These are phyloP conservation scores for Spea hammondii DNA, from an alignment of 2,797 vertebrate genomes.

Conservation along the genomic window DNA sequence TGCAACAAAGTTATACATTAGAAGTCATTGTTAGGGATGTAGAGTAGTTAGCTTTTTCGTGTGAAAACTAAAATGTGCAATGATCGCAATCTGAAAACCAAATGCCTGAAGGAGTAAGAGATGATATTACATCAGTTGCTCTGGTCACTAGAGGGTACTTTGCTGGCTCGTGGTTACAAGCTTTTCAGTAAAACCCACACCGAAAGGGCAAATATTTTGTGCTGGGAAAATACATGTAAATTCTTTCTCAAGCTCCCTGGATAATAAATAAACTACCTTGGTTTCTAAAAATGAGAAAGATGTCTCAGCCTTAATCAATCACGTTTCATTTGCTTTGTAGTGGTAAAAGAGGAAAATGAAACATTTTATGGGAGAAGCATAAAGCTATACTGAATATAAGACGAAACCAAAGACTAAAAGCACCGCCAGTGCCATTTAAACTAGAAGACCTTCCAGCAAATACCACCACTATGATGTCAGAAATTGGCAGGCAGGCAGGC, in stretches of 20 bases:
- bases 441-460: no score
- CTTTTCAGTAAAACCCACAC: constrained; percentile 14
- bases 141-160: constrained; percentile 32
- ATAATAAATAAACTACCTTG: constrained; percentile 17
- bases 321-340: background rate
- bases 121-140: constrained; percentile 42
- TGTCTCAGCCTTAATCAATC: constrained; percentile 7
- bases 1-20: no score
- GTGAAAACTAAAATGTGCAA: background rate
- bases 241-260: constrained; percentile 36
- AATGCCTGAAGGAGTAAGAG: constrained; percentile 31
- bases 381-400: no score
- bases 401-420: no score
- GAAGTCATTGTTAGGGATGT: no score
- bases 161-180: constrained; percentile 37
- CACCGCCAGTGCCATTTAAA: no score
- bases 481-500: no score
- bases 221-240: constrained; percentile 39
- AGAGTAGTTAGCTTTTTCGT: background rate
- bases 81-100: constrained; percentile 13
- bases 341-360: constrained; percentile 1
- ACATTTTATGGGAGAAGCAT: no score
- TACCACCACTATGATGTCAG: no score
- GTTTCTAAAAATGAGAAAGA: background rate
- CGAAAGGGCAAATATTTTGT: constrained; percentile 42